Evolutionary conservation across 2,888 invertebrate genomes (phyloP), one percentile per base, ranked within the genome.

Genomic region (Synanthedon tipuliformis): DNA sequence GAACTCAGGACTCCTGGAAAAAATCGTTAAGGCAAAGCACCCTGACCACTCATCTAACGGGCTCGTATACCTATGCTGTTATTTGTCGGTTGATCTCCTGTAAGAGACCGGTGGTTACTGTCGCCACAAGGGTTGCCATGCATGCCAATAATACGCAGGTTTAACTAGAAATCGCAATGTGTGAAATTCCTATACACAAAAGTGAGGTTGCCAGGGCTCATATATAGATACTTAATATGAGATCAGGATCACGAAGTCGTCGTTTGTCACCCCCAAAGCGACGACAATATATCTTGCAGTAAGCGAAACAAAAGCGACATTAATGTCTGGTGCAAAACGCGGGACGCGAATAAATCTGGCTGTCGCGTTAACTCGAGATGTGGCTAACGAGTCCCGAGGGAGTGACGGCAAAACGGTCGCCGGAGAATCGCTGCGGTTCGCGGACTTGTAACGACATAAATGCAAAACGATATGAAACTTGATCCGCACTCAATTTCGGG

Each of bases 241-340:
- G 48, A 45, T 48, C 18, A 52, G 48, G 54, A 57, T 54, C 53
- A 54, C 55, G 52, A 41, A 53, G 45, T 57, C 53, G 53, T 49
- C 48, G 49, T 50, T 54, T 40, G 53, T 45, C 41, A 48, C 49
- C 12, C 45, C 34, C 45, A 52, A 61, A 34, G 34, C 34, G 34
- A 59, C 66, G 62, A 61, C 60, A 58, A 63, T 74, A 76, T 75
- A 81, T 80, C 71, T 70, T 65, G 57, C 59, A 68, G 75, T 81
- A 79, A 79, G 77, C 73, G 83, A 80, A 81, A 79, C 82, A 85
- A 84, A 81, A 77, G 77, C 77, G 85, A 85, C 86, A 75, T 83
- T 84, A 83, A 85, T 85, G 83, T 80, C 85, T 82, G 73, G 69
- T 67, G 53, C 53, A 40, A 69, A 66, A 70, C 68, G 64, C 65